These are phyloP conservation scores for Meloidogyne floridensis DNA, from an alignment of 1,140 invertebrate genomes.

Conservation along the genomic window DNA sequence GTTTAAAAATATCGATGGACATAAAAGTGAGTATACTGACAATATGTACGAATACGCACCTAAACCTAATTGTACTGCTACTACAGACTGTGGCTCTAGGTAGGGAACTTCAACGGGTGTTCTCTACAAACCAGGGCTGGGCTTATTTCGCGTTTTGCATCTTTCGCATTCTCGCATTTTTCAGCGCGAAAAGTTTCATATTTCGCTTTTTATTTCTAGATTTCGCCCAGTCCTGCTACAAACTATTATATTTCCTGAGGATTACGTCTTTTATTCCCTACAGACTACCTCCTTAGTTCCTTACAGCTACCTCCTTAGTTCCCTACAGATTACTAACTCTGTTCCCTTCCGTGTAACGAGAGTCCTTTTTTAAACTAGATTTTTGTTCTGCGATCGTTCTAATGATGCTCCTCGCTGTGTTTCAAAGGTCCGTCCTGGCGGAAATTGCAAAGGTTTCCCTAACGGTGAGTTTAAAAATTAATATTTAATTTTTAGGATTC, in stretches of 20 bases:
- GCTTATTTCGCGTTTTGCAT: too few relatives aligned
- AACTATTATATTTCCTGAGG: too few relatives aligned
- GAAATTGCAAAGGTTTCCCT: constrained; percentile 34
- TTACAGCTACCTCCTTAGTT: too few relatives aligned
- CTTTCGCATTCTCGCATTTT: too few relatives aligned
- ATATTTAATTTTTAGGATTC: background rate
- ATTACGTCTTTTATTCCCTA: too few relatives aligned
- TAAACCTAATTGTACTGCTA: constrained; percentile 71
- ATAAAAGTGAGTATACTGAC: constrained; percentile 64
- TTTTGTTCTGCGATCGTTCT: constrained; percentile 59
- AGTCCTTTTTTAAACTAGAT: constrained; percentile 32
- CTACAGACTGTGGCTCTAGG: constrained; percentile 79
- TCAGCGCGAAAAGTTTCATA: too few relatives aligned
- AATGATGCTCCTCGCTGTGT: constrained; percentile 54
- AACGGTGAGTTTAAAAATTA: background rate
- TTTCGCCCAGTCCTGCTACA: too few relatives aligned
- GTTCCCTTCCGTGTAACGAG: too few relatives aligned
- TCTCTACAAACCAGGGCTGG: too few relatives aligned
- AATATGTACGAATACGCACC: constrained; percentile 61
- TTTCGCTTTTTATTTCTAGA: too few relatives aligned
- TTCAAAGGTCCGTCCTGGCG: constrained; percentile 56
- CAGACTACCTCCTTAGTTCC: too few relatives aligned
- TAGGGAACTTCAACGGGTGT: background rate
- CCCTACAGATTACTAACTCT: too few relatives aligned
- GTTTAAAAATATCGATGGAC: constrained; percentile 41